Evolutionary conservation across 2,888 invertebrate species (phyloP).

Genomic region (Pseudococcus longispinus): DNA sequence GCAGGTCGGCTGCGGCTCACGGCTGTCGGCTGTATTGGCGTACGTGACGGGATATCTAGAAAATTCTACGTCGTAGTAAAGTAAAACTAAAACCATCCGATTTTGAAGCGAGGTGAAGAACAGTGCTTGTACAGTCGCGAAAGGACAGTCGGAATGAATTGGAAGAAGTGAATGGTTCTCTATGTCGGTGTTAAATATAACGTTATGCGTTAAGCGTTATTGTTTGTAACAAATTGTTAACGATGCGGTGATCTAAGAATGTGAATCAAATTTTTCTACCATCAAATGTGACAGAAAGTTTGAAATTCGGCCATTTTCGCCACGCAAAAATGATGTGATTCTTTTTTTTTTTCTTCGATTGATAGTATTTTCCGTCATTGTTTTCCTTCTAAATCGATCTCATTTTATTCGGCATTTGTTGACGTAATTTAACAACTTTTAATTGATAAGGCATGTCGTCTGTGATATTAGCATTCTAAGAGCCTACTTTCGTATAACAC

Average conservation of each 20-base stretch:
- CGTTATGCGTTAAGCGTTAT: slow-evolving; percentile 44
- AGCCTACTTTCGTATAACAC: slow-evolving; percentile 55
- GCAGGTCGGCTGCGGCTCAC: background rate
- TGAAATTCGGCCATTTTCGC: slow-evolving; percentile 38
- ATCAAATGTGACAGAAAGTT: slow-evolving; percentile 49
- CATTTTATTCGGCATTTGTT: slow-evolving; percentile 57
- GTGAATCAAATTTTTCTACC: slow-evolving; percentile 25
- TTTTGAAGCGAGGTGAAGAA: background rate
- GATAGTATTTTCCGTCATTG: slow-evolving; percentile 51
- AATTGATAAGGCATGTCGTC: slow-evolving; percentile 50
- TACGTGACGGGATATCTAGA: slow-evolving; percentile 55
- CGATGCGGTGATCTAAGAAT: slow-evolving; percentile 41
- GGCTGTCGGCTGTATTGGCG: slow-evolving; percentile 39
- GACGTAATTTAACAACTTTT: slow-evolving; percentile 55
- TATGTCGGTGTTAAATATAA: slow-evolving; percentile 16
- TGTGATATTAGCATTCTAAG: slow-evolving; percentile 54
- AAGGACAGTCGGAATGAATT: slow-evolving; percentile 52
- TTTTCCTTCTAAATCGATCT: slow-evolving; percentile 54
- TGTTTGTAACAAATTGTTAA: background rate
- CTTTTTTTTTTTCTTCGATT: slow-evolving; percentile 43
- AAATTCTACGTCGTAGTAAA: slow-evolving; percentile 54
- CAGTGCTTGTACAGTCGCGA: background rate
- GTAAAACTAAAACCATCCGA: background rate
- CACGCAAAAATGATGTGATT: slow-evolving; percentile 52
- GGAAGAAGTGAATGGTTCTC: slow-evolving; percentile 39